A percentile compares a stretch with the other conserved stretches of the same genome.
These are phyloP conservation scores for Scotopteryx bipunctaria DNA, from an alignment of 2,888 invertebrate species.

Conservation along the genomic window DNA sequence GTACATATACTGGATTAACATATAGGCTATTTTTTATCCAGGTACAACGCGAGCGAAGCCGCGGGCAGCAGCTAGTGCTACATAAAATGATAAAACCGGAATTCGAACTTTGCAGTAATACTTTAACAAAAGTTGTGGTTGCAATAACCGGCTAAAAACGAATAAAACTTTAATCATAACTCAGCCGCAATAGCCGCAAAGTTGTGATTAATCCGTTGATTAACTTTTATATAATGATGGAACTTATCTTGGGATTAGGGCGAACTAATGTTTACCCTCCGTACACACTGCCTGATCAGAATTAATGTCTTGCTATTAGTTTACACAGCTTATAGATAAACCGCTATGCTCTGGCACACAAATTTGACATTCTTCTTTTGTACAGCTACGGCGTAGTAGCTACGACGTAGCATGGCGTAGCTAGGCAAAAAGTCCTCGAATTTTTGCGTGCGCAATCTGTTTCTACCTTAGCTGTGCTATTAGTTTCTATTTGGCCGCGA, in stretches of 20 bases:
- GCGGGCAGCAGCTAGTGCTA: too few species aligned
- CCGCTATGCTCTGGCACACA: too few species aligned
- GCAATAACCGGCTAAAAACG: constrained; percentile 28
- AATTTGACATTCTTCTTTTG: too few species aligned
- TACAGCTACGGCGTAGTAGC: constrained; percentile 4
- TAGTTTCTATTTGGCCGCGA: constrained; percentile 20
- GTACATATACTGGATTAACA: too few species aligned
- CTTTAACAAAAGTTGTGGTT: background rate
- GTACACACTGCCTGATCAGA: constrained; percentile 33
- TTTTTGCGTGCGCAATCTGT: background rate
- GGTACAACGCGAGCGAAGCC: too few species aligned
- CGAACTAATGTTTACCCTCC: constrained; percentile 30
- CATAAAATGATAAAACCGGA: too few species aligned
- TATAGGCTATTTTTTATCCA: too few species aligned
- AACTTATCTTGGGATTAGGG: constrained; percentile 32
- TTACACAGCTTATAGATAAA: constrained; percentile 6
- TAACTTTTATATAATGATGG: constrained; percentile 38
- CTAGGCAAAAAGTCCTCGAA: too few species aligned
- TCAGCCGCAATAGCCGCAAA: constrained; percentile 35
- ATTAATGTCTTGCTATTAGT: constrained; percentile 31
- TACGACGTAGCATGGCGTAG: background rate
- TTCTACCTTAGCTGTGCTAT: constrained; percentile 2
- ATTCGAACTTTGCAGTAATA: too few species aligned
- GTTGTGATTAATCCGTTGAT: constrained; percentile 40
- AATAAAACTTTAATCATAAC: constrained; percentile 38